Conservation (phyloP, 2,797 vertebrate species). For the Anas flavirostris region DNA sequence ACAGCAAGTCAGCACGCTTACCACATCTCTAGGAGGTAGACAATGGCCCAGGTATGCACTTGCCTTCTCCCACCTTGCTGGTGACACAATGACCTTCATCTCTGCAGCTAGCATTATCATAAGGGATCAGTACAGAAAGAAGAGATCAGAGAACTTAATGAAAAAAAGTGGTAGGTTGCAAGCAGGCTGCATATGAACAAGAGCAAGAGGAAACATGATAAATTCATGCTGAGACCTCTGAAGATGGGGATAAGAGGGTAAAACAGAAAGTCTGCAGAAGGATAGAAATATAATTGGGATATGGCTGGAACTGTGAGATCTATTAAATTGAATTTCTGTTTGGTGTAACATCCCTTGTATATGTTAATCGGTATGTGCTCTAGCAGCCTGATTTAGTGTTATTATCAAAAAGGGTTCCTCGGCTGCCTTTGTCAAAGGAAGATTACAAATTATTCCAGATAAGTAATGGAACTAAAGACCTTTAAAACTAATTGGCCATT, state of each 20-base stretch:
- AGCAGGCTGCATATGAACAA: not conserved
- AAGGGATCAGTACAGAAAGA: not conserved
- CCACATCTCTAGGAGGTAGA: not conserved
- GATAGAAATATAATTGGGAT: conserved; percentile 21
- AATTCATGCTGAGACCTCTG: conserved; percentile 6
- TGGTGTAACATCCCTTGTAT: conserved; percentile 55
- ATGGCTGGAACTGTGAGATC: conserved; percentile 11
- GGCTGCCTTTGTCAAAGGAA: conserved; percentile 62
- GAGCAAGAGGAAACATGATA: not conserved
- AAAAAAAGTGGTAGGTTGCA: not conserved
- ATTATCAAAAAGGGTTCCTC: conserved; percentile 51
- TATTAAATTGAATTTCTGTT: conserved; percentile 69
- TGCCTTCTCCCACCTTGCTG: not conserved
- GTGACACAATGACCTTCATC: not conserved
- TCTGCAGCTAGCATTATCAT: not conserved
- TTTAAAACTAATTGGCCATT: conserved; percentile 64
- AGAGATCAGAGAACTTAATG: not conserved
- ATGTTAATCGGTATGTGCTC: conserved; percentile 50
- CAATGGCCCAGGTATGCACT: not conserved
- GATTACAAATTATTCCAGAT: conserved; percentile 65
- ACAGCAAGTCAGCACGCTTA: not conserved
- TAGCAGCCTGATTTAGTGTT: conserved; percentile 53
- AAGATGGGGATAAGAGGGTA: conserved; percentile 30
- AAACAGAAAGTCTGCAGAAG: conserved; percentile 13
- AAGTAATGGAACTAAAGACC: conserved; percentile 68